Conservation (phyloP, 2,797 vertebrate genomes). For the Enteromius radiatus region DNA sequence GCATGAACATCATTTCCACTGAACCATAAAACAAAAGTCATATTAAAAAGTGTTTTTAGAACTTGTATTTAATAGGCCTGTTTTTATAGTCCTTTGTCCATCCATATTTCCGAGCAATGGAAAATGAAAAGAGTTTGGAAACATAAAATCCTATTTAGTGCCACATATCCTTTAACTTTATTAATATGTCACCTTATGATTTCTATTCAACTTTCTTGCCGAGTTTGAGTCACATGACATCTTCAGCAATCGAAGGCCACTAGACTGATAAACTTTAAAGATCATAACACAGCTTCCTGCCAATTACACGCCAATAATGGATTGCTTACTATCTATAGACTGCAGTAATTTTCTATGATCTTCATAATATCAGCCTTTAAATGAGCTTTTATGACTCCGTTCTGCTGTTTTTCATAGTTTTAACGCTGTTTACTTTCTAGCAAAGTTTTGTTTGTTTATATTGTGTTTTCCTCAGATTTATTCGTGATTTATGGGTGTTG, state of each 20-base stretch:
- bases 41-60: neutral
- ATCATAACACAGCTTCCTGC: constrained; percentile 43
- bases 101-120: neutral
- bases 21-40: neutral
- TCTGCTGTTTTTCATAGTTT: constrained; percentile 70
- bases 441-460: constrained; percentile 73
- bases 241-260: neutral
- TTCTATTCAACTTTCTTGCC: neutral
- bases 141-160: neutral
- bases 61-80: neutral
- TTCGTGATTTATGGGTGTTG: constrained; percentile 76
- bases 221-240: neutral
- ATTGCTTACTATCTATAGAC: constrained; percentile 55
- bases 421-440: constrained; percentile 72
- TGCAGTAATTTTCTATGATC: constrained; percentile 52
- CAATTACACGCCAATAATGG: constrained; percentile 63
- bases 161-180: neutral
- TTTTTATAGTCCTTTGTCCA: neutral
- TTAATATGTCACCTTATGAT: neutral
- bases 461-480: constrained; percentile 76
- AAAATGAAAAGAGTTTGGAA: neutral
- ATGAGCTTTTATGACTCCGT: constrained; percentile 65
- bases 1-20: neutral
- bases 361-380: constrained; percentile 61
- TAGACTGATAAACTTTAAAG: constrained; percentile 14